These are phyloP conservation scores for Talpa occidentalis DNA, from an alignment of 2,113 vertebrate species.

Conservation along the genomic window DNA sequence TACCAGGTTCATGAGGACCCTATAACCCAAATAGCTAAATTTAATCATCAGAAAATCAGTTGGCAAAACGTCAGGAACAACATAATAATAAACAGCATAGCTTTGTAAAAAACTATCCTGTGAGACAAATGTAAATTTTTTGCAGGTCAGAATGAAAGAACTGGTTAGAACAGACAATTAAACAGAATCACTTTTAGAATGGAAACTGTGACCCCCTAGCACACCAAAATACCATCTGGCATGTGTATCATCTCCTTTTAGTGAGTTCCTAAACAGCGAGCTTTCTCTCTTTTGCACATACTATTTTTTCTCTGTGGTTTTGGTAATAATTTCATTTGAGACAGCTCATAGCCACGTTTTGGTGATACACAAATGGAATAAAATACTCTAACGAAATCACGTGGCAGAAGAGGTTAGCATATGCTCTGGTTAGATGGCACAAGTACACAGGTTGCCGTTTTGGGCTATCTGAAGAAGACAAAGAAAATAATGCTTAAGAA, in stretches of 20 bases:
- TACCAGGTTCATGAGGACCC: neutral
- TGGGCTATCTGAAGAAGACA: neutral
- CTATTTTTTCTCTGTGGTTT: neutral
- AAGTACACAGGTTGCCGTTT: neutral
- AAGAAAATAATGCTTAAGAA: neutral
- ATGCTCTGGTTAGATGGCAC: neutral
- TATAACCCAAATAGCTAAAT: slow-evolving; percentile 29
- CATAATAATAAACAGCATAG: neutral
- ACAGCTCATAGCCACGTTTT: neutral
- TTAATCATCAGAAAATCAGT: slow-evolving; percentile 40
- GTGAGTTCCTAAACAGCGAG: neutral
- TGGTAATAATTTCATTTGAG: neutral
- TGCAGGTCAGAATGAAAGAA: neutral
- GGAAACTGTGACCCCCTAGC: neutral
- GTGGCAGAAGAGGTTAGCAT: neutral
- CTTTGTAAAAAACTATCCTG: neutral
- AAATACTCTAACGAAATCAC: neutral
- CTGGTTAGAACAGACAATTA: neutral
- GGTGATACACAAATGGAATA: neutral
- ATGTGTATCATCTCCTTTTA: neutral
- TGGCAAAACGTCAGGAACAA: slow-evolving; percentile 3
- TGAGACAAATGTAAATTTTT: neutral
- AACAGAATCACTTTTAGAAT: neutral
- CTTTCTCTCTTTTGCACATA: neutral
- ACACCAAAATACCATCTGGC: neutral